These are phyloP conservation scores for Bacillus rossius DNA, from an alignment of 1,140 invertebrate genomes.

Conservation along the genomic window DNA sequence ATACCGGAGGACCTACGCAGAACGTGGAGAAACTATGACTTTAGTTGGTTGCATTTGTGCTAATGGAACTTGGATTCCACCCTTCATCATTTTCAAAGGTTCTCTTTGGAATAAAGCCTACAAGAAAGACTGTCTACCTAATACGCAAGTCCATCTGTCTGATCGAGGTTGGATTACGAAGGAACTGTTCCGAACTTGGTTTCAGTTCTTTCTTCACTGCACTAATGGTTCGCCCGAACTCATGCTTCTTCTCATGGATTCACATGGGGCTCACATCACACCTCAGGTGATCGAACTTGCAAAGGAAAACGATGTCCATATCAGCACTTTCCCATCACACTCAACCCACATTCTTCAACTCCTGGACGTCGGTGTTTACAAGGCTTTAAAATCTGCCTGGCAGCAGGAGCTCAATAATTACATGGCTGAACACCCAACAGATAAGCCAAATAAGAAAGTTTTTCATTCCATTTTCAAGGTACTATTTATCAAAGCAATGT, in stretches of 20 bases:
- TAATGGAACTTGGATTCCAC: slow-evolving; percentile 10
- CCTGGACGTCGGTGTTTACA: slow-evolving; percentile 38
- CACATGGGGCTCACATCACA: slow-evolving; percentile 31
- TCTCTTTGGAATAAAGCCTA: not conserved
- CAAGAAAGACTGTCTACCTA: slow-evolving; percentile 5
- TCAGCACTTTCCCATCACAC: slow-evolving; percentile 36
- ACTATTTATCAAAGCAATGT: not conserved
- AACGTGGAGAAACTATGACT: not conserved
- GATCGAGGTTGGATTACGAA: slow-evolving; percentile 9
- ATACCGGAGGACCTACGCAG: slow-evolving; percentile 1
- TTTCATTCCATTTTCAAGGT: slow-evolving; percentile 1
- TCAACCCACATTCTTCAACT: slow-evolving; percentile 36
- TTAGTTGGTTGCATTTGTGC: not conserved
- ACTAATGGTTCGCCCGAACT: too few species aligned
- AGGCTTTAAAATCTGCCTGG: slow-evolving; percentile 35
- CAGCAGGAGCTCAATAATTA: not conserved
- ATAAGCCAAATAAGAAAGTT: not conserved
- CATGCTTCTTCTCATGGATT: slow-evolving; percentile 30
- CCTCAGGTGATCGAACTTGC: slow-evolving; percentile 33
- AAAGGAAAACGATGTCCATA: slow-evolving; percentile 33
- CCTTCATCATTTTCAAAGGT: slow-evolving; percentile 10
- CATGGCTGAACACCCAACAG: not conserved
- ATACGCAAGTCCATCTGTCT: slow-evolving; percentile 7
- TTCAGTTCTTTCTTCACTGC: too few species aligned
- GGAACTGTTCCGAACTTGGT: slow-evolving; percentile 4